These are phyloP conservation scores for Sinodicranocentrus sp. DNA, from an alignment of 2,888 invertebrate genomes.

Conservation along the genomic window DNA sequence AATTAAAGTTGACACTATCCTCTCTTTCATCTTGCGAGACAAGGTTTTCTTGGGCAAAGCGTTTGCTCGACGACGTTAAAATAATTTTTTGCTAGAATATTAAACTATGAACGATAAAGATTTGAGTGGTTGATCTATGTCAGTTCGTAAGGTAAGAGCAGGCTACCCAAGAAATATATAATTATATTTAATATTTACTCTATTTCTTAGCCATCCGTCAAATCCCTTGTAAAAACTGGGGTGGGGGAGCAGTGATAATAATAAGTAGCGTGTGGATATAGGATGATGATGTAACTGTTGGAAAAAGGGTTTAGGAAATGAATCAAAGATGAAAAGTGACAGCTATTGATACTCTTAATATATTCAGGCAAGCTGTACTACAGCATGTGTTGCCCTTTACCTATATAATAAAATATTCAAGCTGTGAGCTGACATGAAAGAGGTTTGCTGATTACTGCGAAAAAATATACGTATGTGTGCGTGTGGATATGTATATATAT, in stretches of 20 bases:
- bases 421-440: neutral
- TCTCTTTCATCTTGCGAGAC: constrained; percentile 69
- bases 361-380: too few species aligned
- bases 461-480: neutral
- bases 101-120: neutral
- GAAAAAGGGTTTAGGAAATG: neutral
- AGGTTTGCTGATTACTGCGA: neutral
- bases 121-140: neutral
- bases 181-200: neutral
- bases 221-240: neutral
- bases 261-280: neutral
- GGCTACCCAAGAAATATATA: neutral
- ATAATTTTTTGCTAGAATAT: neutral
- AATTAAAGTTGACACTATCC: constrained; percentile 75
- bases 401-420: constrained; percentile 7
- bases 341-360: constrained; percentile 5
- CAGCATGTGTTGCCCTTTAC: constrained; percentile 18
- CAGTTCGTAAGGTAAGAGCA: neutral
- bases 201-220: neutral
- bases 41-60: constrained; percentile 35
- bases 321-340: constrained; percentile 16
- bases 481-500: too few species aligned
- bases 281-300: neutral
- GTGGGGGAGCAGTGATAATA: neutral
- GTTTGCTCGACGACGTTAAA: neutral